Conservation (phyloP, 2,888 invertebrate species). For the Ypsolopha scabrella region DNA sequence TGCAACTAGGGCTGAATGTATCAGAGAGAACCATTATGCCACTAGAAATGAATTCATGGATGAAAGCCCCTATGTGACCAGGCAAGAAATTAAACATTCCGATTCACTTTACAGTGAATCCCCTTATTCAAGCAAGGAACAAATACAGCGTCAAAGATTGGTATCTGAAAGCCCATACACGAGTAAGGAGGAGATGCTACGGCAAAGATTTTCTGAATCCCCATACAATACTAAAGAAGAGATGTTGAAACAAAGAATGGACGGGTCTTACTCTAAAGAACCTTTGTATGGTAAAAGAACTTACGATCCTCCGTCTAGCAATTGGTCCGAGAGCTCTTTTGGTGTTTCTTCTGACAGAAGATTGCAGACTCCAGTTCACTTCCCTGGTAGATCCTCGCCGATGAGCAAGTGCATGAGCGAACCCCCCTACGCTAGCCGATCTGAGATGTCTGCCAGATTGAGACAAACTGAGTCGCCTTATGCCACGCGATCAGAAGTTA, state of each 20-base stretch:
- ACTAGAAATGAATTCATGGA: slow-evolving; percentile 4
- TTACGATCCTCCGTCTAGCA: slow-evolving; percentile 54
- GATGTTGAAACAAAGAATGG: slow-evolving; percentile 56
- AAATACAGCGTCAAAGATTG: slow-evolving; percentile 49
- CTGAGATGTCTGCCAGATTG: slow-evolving; percentile 55
- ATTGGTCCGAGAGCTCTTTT: slow-evolving; percentile 55
- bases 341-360: slow-evolving; percentile 52
- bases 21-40: slow-evolving; percentile 4
- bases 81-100: slow-evolving; percentile 41
- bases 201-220: slow-evolving; percentile 62
- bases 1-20: slow-evolving; percentile 11
- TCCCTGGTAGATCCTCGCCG: slow-evolving; percentile 46
- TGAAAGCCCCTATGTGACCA: slow-evolving; percentile 19
- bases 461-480: slow-evolving; percentile 52
- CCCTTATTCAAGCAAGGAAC: slow-evolving; percentile 60
- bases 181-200: slow-evolving; percentile 64
- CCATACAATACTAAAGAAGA: slow-evolving; percentile 65
- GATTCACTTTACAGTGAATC: slow-evolving; percentile 51
- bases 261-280: slow-evolving; percentile 38
- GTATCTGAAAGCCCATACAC: slow-evolving; percentile 53
- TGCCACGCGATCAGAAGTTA: slow-evolving; percentile 44
- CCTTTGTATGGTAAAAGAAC: slow-evolving; percentile 53
- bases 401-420: slow-evolving; percentile 63
- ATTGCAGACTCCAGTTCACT: slow-evolving; percentile 50
- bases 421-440: slow-evolving; percentile 54